A percentile compares a stretch with the other conserved stretches of the same genome.
These are phyloP conservation scores for Otis tarda DNA, from an alignment of 2,113 vertebrate species.

Conservation along the genomic window DNA sequence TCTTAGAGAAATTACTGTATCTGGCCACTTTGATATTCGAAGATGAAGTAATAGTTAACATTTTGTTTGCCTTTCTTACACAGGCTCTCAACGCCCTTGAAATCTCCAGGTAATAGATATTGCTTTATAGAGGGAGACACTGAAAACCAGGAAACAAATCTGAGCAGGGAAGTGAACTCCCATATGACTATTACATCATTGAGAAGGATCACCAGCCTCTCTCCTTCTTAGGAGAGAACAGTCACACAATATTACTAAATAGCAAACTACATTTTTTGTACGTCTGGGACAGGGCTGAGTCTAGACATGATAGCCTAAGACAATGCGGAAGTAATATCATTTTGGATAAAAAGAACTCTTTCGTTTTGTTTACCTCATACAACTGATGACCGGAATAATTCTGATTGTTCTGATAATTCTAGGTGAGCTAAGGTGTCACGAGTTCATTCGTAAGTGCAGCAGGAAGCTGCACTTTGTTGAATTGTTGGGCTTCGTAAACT, in stretches of 20 bases:
- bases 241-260: not conserved
- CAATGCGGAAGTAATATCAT: not conserved
- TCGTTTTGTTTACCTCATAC: not conserved
- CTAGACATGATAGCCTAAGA: not conserved
- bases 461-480: not conserved
- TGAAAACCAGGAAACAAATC: not conserved
- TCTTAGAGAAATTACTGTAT: not conserved
- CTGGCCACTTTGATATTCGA: not conserved
- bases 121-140: not conserved
- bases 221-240: not conserved
- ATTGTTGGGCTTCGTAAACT: not conserved
- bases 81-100: not conserved
- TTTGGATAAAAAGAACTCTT: not conserved
- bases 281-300: not conserved
- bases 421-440: not conserved
- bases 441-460: not conserved
- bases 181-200: not conserved
- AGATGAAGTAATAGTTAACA: not conserved
- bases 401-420: not conserved
- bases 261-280: not conserved
- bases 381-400: not conserved
- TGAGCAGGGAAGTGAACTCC: slow-evolving; percentile 1
- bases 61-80: not conserved
- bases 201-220: not conserved
- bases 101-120: not conserved